A percentile compares a stretch with the other conserved stretches of the same genome.
These are phyloP conservation scores for Scophthalmus maximus DNA, from an alignment of 2,113 vertebrate species.

Conservation along the genomic window DNA sequence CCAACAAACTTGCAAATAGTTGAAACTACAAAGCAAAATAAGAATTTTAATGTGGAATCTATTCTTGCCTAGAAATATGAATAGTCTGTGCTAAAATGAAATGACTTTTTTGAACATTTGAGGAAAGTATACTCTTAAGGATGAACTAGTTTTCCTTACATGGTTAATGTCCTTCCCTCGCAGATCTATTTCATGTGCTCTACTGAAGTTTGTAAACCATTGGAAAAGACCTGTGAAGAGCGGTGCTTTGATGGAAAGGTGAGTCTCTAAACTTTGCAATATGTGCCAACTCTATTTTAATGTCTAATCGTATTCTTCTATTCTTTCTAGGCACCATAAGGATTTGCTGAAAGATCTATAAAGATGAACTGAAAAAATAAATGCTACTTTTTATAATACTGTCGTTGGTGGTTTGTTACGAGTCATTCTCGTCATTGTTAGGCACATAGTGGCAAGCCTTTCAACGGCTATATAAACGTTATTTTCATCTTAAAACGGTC, in stretches of 20 bases:
- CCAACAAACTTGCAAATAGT: too few species aligned
- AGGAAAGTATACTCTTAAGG: too few species aligned
- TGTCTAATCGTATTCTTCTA: not conserved
- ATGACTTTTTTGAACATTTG: too few species aligned
- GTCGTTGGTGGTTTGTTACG: too few species aligned
- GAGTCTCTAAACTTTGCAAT: not conserved
- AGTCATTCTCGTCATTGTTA: too few species aligned
- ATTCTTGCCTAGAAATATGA: too few species aligned
- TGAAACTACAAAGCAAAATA: too few species aligned
- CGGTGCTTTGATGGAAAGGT: slow-evolving; percentile 77
- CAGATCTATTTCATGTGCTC: slow-evolving; percentile 86
- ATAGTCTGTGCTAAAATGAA: too few species aligned
- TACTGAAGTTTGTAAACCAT: slow-evolving; percentile 73
- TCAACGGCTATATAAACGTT: too few species aligned
- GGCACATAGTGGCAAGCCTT: too few species aligned
- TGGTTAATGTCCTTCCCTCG: not conserved
- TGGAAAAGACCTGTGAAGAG: slow-evolving; percentile 60
- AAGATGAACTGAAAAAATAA: not conserved
- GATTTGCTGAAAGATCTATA: not conserved
- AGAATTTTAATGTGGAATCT: too few species aligned
- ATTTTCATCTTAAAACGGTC: too few species aligned
- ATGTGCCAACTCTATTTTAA: not conserved
- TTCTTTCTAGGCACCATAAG: slow-evolving; percentile 28
- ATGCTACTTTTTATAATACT: slow-evolving; percentile 10
- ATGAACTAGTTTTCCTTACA: not conserved